A percentile compares a stretch with the other conserved stretches of the same genome.
Evolutionary conservation across 2,113 vertebrate genomes (phyloP).

Genomic region (Miniopterus natalensis): DNA sequence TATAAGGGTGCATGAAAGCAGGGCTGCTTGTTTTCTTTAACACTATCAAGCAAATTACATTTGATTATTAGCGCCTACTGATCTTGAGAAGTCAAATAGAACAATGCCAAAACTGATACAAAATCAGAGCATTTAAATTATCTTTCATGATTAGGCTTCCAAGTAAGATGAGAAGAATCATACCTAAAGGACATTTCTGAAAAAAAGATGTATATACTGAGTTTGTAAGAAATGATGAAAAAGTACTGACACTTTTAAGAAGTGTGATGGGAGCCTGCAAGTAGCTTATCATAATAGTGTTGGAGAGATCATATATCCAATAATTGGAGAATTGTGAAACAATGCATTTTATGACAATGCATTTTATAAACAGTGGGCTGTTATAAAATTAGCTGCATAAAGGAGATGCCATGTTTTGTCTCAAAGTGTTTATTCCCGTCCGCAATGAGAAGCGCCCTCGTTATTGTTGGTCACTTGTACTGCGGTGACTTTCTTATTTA

Average conservation of each 20-base stretch:
- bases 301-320: neutral
- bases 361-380: neutral
- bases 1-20: neutral
- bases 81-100: neutral
- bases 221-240: neutral
- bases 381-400: slow-evolving; percentile 68
- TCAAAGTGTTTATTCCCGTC: slow-evolving; percentile 26
- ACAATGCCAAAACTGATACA: neutral
- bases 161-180: neutral
- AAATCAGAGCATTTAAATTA: slow-evolving; percentile 12
- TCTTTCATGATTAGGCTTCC: neutral
- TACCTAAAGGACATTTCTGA: neutral
- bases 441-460: neutral
- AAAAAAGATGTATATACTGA: neutral
- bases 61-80: neutral
- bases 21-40: neutral
- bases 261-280: neutral
- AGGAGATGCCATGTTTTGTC: slow-evolving; percentile 46
- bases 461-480: neutral
- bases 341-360: neutral
- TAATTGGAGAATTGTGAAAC: neutral
- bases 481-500: neutral
- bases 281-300: neutral
- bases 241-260: neutral
- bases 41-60: neutral